These are phyloP conservation scores for Hylaeus volcanicus DNA, from an alignment of 1,140 invertebrate genomes.

Conservation along the genomic window DNA sequence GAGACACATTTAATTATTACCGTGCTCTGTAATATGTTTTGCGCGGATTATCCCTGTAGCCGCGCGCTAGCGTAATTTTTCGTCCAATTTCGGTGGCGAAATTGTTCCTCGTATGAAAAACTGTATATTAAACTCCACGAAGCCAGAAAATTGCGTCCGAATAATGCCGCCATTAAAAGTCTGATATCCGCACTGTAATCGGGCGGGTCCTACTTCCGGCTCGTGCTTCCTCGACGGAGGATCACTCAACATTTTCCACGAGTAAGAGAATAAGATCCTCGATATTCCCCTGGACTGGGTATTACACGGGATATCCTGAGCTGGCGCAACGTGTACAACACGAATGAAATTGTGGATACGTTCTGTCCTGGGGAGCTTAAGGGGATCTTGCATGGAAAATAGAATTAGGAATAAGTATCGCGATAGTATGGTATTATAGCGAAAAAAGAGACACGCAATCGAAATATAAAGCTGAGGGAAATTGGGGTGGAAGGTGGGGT, in stretches of 20 bases:
- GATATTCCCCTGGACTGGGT: not conserved
- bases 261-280: not conserved
- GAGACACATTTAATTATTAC: slow-evolving; percentile 35
- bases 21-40: slow-evolving; percentile 1
- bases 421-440: too few relatives aligned
- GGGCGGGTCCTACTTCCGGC: not conserved
- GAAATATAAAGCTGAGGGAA: too few relatives aligned
- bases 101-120: not conserved
- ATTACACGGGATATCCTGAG: too few relatives aligned
- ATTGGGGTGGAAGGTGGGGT: too few relatives aligned
- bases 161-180: not conserved
- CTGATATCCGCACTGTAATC: not conserved
- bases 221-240: not conserved
- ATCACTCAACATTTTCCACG: not conserved
- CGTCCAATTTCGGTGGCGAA: not conserved
- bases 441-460: too few relatives aligned
- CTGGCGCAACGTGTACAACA: too few relatives aligned
- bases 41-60: not conserved
- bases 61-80: not conserved
- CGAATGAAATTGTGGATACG: too few relatives aligned
- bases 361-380: too few relatives aligned
- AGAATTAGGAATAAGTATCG: too few relatives aligned
- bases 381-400: too few relatives aligned
- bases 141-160: not conserved
- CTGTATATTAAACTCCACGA: not conserved